Evolutionary conservation across 2,888 invertebrate genomes (phyloP), one percentile per base, ranked within the genome.

Genomic region (Pammene fasciana): DNA sequence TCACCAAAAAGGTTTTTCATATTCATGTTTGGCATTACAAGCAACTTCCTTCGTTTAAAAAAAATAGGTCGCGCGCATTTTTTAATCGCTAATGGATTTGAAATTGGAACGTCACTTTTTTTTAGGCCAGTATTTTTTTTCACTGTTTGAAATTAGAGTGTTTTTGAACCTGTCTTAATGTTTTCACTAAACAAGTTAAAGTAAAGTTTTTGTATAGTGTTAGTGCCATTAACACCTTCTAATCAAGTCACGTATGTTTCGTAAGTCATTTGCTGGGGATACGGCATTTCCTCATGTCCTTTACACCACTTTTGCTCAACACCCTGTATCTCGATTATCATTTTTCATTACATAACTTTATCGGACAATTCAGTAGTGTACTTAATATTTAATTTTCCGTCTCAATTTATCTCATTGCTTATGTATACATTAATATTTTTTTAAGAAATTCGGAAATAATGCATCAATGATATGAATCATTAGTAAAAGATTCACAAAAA

Each of bases 171-270:
- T 38, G 38, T 38, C 8, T 38, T 38, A 5, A 50, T 50, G 62
- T 64, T 52, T 64, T 16, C 38, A 70, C 13, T 43, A 26, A 52
- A 7, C 18, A n/a, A 8, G 41, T 34, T 38, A 34, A 55, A 65
- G 18, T 70, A 65, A 65, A 16, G 38, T n/a, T 57, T 48, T 62
- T 18, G 26, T 55, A 50, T n/a, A 26, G 64, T 60, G 60, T 52
- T 66, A 71, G 55, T 70, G 73, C 70, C 71, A 71, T 67, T 72
- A 72, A 68, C 65, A 48, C 16, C 71, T 76, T 80, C 76, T 85
- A 80, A 88, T 86, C 84, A 75, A 72, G 78, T 84, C 89, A 89
- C 90, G 89, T 89, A 72, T 72, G 18, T 70, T 67, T 67, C 60
- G 65, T 65, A 68, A 70, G n/a, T 14, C 57, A 57, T 34, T 50